Percentiles rank a stretch among this genome's conserved stretches.
These are phyloP conservation scores for Distichodus sexfasciatus DNA, from an alignment of 2,797 vertebrate genomes.

Conservation along the genomic window DNA sequence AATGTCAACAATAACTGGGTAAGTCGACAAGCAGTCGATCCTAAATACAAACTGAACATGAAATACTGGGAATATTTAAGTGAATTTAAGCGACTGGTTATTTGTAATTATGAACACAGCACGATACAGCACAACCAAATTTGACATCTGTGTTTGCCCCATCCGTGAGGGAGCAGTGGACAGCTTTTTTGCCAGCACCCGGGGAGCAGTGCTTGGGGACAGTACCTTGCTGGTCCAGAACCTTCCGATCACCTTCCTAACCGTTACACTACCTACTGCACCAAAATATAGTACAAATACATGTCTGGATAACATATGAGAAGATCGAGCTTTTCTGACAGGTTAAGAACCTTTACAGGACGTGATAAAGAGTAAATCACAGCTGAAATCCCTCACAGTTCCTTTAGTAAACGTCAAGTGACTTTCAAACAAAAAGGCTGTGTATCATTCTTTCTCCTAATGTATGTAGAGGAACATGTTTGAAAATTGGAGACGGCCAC, in stretches of 20 bases:
- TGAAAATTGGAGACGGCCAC: neutral
- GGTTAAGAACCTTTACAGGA: neutral
- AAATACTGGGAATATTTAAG: conserved; percentile 19
- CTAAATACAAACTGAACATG: conserved; percentile 35
- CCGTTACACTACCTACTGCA: too few species aligned
- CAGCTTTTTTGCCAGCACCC: too few species aligned
- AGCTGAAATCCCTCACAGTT: conserved; percentile 18
- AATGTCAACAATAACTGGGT: too few species aligned
- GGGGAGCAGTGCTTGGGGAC: too few species aligned
- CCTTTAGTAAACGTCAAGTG: conserved; percentile 1
- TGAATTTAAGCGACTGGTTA: conserved; percentile 19
- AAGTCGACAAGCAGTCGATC: too few species aligned
- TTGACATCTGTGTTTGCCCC: too few species aligned
- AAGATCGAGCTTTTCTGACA: neutral
- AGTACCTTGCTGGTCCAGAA: too few species aligned
- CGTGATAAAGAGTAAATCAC: neutral
- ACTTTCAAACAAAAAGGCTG: conserved; percentile 17
- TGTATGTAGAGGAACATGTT: conserved; percentile 3
- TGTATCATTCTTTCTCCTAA: neutral
- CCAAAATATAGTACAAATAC: too few species aligned
- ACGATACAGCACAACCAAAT: too few species aligned
- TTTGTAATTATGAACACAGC: too few species aligned
- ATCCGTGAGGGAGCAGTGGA: too few species aligned
- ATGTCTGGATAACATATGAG: conserved; percentile 19
- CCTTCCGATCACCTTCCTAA: too few species aligned